Conservation (phyloP, 2,797 vertebrate genomes). For the Gallinago nigripennis region DNA sequence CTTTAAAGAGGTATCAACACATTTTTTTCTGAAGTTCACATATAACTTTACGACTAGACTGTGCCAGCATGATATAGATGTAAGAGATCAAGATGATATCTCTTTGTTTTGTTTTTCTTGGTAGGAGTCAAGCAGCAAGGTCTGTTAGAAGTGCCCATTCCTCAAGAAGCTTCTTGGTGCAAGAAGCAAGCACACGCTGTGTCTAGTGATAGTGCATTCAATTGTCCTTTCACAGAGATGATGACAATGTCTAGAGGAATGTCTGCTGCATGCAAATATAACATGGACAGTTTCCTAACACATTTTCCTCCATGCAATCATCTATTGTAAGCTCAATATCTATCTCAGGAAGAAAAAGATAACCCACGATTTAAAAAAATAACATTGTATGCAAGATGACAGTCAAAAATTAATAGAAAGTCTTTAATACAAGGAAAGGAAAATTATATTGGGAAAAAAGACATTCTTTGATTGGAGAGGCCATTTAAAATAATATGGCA, state of each 20-base stretch:
- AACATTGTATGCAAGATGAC: not conserved
- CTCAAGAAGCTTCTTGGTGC: not conserved
- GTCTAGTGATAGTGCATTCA: not conserved
- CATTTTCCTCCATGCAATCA: not conserved
- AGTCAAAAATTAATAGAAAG: slow-evolving; percentile 25
- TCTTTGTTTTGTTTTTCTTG: not conserved
- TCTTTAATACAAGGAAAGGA: slow-evolving; percentile 20
- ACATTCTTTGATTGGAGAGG: slow-evolving; percentile 11
- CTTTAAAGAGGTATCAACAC: not conserved
- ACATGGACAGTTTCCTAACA: not conserved
- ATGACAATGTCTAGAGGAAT: not conserved
- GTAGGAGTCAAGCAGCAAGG: not conserved
- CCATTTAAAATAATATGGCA: slow-evolving; percentile 38
- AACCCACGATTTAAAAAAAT: not conserved
- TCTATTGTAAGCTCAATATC: not conserved
- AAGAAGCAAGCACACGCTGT: not conserved
- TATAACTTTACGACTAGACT: not conserved
- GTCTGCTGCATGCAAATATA: not conserved
- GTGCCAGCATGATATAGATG: not conserved
- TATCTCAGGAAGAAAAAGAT: not conserved
- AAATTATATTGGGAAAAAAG: not conserved
- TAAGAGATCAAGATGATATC: not conserved
- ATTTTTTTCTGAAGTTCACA: not conserved
- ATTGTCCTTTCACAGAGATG: not conserved
- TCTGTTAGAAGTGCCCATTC: not conserved